These are phyloP conservation scores for Phania funesta DNA, from an alignment of 2,888 invertebrate species.

Conservation along the genomic window DNA sequence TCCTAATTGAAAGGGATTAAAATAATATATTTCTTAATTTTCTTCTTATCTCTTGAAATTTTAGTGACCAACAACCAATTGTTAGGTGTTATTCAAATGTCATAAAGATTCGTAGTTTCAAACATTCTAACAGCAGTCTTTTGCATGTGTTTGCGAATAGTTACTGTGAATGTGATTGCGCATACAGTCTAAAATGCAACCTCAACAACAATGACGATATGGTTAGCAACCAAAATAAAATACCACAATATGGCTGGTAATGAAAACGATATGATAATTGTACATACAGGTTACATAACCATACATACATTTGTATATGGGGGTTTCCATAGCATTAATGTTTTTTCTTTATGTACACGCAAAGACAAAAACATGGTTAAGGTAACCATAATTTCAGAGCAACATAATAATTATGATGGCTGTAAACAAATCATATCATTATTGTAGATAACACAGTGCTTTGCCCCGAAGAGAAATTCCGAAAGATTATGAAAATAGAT, in stretches of 20 bases:
- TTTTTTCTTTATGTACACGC: too few relatives aligned
- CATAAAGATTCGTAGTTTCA: slow-evolving; percentile 29
- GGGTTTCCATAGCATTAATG: neutral
- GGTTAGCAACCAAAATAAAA: slow-evolving; percentile 43
- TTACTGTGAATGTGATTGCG: slow-evolving; percentile 15
- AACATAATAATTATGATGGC: too few relatives aligned
- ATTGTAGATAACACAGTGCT: too few relatives aligned
- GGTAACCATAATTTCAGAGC: too few relatives aligned
- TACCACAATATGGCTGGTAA: slow-evolving; percentile 44
- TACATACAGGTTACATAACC: neutral
- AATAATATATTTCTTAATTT: too few relatives aligned
- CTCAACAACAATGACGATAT: slow-evolving; percentile 40
- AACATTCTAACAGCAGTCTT: neutral
- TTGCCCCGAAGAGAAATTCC: too few relatives aligned
- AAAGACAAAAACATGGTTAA: too few relatives aligned
- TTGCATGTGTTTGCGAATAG: slow-evolving; percentile 2
- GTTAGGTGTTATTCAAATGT: neutral
- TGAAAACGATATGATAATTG: slow-evolving; percentile 21
- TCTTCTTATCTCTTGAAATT: neutral
- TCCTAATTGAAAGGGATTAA: too few relatives aligned
- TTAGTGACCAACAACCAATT: neutral
- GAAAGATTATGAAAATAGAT: too few relatives aligned
- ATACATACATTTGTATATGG: neutral
- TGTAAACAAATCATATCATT: too few relatives aligned
- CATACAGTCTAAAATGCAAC: slow-evolving; percentile 27